Conservation (phyloP, 2,797 vertebrate genomes). For the Gadopsis bispinosus region DNA sequence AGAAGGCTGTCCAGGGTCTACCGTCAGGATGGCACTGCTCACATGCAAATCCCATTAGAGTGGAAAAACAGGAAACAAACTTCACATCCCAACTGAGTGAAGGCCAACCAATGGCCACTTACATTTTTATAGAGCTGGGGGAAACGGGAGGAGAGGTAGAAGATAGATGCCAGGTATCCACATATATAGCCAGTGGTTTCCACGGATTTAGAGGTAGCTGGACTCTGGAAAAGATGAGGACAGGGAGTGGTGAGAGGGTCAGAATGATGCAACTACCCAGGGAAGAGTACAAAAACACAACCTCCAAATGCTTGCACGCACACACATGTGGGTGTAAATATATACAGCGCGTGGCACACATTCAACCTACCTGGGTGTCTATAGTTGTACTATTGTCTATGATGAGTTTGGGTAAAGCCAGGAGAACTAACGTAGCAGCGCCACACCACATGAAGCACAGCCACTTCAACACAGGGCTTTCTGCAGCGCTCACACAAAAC, state of each 20-base stretch:
- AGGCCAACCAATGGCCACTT: slow-evolving; percentile 53
- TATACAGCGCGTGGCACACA: neutral
- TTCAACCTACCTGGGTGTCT: slow-evolving; percentile 60
- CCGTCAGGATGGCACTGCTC: neutral
- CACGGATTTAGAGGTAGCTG: slow-evolving; percentile 65
- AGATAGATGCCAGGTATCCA: slow-evolving; percentile 81
- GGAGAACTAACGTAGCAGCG: slow-evolving; percentile 55
- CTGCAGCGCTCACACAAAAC: slow-evolving; percentile 45
- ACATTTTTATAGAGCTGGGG: slow-evolving; percentile 86
- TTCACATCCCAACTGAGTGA: neutral
- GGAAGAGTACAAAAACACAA: neutral
- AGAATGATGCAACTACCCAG: neutral
- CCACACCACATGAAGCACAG: slow-evolving; percentile 79
- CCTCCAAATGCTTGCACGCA: neutral
- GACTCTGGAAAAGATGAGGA: slow-evolving; percentile 58
- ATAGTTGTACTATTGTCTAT: slow-evolving; percentile 57
- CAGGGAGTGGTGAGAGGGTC: neutral
- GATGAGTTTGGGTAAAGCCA: slow-evolving; percentile 75
- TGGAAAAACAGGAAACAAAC: slow-evolving; percentile 5
- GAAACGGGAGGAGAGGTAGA: slow-evolving; percentile 85
- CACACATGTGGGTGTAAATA: neutral
- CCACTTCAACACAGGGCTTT: slow-evolving; percentile 77
- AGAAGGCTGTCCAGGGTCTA: slow-evolving; percentile 6
- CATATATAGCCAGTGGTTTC: slow-evolving; percentile 84
- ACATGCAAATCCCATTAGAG: neutral